Percentiles rank a stretch among this genome's conserved stretches.
These are phyloP conservation scores for Drosophila vallismaia DNA, from an alignment of 2,888 invertebrate species.

Conservation along the genomic window DNA sequence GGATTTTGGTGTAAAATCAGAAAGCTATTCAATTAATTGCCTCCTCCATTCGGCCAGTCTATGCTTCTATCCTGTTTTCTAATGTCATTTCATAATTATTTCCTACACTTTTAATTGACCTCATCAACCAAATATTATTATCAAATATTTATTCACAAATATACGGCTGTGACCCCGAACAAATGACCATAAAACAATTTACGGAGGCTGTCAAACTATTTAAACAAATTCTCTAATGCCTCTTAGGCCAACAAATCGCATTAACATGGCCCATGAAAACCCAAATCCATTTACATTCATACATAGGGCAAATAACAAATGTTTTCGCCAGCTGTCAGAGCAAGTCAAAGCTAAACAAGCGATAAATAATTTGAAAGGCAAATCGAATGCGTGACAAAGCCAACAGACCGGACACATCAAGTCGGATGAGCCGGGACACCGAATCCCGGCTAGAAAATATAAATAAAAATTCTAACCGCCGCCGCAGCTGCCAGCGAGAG, in stretches of 20 bases:
- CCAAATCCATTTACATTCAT: slow-evolving; percentile 19
- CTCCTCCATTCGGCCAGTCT: slow-evolving; percentile 35
- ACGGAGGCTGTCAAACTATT: slow-evolving; percentile 45
- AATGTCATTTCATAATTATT: slow-evolving; percentile 31
- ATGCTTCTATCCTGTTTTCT: slow-evolving; percentile 23
- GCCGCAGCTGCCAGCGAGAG: slow-evolving; percentile 47
- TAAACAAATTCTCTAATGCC: slow-evolving; percentile 33
- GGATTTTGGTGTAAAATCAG: neutral
- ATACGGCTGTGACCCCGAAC: slow-evolving; percentile 9
- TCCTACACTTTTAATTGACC: slow-evolving; percentile 28
- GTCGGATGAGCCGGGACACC: slow-evolving; percentile 4
- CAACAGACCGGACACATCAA: slow-evolving; percentile 15
- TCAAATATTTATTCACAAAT: slow-evolving; percentile 39
- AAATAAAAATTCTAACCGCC: slow-evolving; percentile 54
- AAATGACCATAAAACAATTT: slow-evolving; percentile 35
- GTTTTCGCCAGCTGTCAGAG: slow-evolving; percentile 46
- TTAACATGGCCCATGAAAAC: slow-evolving; percentile 19
- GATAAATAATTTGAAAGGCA: slow-evolving; percentile 39
- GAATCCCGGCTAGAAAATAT: slow-evolving; percentile 36
- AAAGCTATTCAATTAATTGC: slow-evolving; percentile 29
- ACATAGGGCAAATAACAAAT: slow-evolving; percentile 29
- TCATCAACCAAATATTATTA: slow-evolving; percentile 24
- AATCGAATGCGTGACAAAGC: slow-evolving; percentile 47
- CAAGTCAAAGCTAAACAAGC: slow-evolving; percentile 41
- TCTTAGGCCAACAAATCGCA: slow-evolving; percentile 31